Conservation (phyloP, 2,888 invertebrate species). For the Drosophila fungiperda region DNA sequence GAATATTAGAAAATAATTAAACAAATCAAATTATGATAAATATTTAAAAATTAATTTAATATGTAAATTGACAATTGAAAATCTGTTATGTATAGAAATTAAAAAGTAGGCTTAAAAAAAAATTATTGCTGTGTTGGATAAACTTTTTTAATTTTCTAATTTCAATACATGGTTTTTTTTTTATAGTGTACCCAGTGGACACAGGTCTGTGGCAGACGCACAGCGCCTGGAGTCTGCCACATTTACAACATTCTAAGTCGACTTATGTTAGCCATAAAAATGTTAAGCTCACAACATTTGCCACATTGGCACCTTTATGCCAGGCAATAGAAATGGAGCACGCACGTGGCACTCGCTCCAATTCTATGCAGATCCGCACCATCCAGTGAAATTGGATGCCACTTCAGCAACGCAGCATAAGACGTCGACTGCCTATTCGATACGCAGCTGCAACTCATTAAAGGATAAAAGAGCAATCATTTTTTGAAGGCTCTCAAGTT, state of each 20-base stretch:
- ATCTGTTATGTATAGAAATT: neutral
- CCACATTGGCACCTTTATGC: slow-evolving; percentile 77
- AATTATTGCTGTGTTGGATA: neutral
- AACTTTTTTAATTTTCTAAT: neutral
- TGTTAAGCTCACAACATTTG: slow-evolving; percentile 77
- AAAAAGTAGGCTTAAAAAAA: neutral
- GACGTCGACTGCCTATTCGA: slow-evolving; percentile 26
- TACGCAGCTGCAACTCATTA: slow-evolving; percentile 67
- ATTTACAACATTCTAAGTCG: slow-evolving; percentile 64
- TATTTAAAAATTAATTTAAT: neutral
- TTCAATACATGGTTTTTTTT: neutral
- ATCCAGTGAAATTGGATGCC: slow-evolving; percentile 69
- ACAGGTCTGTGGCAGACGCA: slow-evolving; percentile 20
- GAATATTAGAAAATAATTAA: neutral
- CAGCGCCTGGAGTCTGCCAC: slow-evolving; percentile 27
- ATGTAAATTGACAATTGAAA: neutral
- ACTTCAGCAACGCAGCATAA: slow-evolving; percentile 13
- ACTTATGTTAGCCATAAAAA: slow-evolving; percentile 74
- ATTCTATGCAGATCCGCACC: neutral
- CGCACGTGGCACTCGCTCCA: slow-evolving; percentile 67
- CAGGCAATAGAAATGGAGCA: slow-evolving; percentile 66
- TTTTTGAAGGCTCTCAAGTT: slow-evolving; percentile 39
- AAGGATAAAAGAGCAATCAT: slow-evolving; percentile 63
- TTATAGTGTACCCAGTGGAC: slow-evolving; percentile 17
- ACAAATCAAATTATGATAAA: neutral